phyloP scores from a whole-genome alignment of 2,113 vertebrate species.

The Odontesthes bonariensis region DNA sequence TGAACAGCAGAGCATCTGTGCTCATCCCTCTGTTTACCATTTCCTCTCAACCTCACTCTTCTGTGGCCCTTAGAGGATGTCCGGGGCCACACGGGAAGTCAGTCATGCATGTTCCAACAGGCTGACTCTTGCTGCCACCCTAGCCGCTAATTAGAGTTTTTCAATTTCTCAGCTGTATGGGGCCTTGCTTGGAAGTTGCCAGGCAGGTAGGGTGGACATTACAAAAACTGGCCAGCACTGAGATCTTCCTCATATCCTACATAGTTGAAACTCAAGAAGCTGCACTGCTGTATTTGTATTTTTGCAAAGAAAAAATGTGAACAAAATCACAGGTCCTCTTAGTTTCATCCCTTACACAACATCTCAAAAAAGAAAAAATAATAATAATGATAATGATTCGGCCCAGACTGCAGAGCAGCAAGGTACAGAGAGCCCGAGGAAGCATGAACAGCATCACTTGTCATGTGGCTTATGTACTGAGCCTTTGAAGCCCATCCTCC shows the following conservation, averaged over 20 bases:
- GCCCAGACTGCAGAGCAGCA: slow-evolving; percentile 8
- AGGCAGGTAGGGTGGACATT: slow-evolving; percentile 5
- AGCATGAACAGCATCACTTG: slow-evolving; percentile 62
- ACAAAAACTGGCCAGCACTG: background rate
- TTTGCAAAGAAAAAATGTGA: slow-evolving; percentile 39
- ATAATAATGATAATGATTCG: background rate
- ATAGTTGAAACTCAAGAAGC: background rate
- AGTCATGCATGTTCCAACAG: slow-evolving; percentile 70
- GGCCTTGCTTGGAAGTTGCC: slow-evolving; percentile 25
- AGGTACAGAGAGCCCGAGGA: slow-evolving; percentile 12
- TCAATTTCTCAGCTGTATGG: slow-evolving; percentile 60
- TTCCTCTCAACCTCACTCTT: slow-evolving; percentile 35
- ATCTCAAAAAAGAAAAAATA: background rate
- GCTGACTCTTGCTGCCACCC: slow-evolving; percentile 45
- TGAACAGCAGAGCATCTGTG: slow-evolving; percentile 60
- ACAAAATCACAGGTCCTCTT: slow-evolving; percentile 25
- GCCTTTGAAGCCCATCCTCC: slow-evolving; percentile 59
- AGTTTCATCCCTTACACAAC: slow-evolving; percentile 12
- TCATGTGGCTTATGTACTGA: slow-evolving; percentile 30
- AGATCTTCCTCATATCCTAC: background rate
- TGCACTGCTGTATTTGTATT: background rate
- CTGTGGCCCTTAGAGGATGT: slow-evolving; percentile 42
- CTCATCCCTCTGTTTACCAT: slow-evolving; percentile 66
- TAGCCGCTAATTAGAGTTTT: slow-evolving; percentile 64
- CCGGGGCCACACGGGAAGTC: slow-evolving; percentile 52